Evolutionary conservation across 2,113 vertebrate species (phyloP).

Genomic region (Stictonetta naevosa): DNA sequence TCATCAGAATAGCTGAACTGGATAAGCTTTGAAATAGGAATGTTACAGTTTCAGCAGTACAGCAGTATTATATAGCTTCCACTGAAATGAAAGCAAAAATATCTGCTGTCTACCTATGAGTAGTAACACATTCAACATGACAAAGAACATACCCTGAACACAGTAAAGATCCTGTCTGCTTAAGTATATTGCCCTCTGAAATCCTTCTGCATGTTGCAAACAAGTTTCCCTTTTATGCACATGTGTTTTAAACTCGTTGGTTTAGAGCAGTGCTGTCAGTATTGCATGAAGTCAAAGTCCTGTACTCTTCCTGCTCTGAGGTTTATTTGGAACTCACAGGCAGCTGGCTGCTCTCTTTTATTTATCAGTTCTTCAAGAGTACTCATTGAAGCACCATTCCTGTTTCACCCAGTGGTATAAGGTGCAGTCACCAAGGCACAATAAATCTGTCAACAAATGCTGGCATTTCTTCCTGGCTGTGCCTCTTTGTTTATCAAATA

Average conservation of each 20-base stretch:
- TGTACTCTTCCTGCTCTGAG: neutral
- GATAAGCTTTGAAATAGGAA: neutral
- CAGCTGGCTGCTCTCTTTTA: neutral
- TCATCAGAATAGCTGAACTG: neutral
- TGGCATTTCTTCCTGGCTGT: neutral
- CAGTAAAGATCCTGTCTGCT: neutral
- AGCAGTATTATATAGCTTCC: neutral
- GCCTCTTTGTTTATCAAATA: conserved; percentile 71
- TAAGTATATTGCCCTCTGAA: neutral
- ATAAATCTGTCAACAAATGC: conserved; percentile 37
- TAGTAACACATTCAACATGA: neutral
- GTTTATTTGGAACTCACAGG: neutral
- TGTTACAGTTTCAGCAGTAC: neutral
- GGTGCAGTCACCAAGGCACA: conserved; percentile 21
- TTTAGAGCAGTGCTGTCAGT: neutral
- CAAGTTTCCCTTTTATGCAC: neutral
- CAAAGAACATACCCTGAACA: neutral
- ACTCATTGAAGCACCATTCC: neutral
- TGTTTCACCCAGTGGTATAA: neutral
- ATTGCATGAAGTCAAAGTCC: neutral
- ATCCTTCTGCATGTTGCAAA: neutral
- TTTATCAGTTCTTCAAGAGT: neutral
- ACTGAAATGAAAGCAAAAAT: neutral
- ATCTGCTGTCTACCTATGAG: neutral
- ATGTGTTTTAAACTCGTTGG: fast-evolving